A percentile compares a stretch with the other conserved stretches of the same genome.
These are phyloP conservation scores for Anguilla anguilla DNA, from an alignment of 2,797 vertebrate genomes.

Conservation along the genomic window DNA sequence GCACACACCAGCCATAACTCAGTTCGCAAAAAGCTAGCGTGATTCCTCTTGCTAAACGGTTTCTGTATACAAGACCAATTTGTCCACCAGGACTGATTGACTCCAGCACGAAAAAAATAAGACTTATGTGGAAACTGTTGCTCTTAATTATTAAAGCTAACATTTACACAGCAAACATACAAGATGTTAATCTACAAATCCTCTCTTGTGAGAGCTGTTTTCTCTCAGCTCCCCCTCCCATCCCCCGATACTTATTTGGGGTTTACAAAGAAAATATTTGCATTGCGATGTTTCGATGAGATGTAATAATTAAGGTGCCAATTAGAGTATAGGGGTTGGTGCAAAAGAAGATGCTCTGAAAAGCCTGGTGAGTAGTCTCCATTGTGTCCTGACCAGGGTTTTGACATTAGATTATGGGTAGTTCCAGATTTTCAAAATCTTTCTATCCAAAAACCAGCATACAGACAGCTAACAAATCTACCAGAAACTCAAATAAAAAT, in stretches of 20 bases:
- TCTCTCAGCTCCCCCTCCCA: constrained; percentile 54
- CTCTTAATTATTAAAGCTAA: constrained; percentile 66
- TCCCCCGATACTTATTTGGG: constrained; percentile 60
- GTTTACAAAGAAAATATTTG: constrained; percentile 80
- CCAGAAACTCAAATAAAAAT: neutral
- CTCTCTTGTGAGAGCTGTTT: constrained; percentile 69
- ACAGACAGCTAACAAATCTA: neutral
- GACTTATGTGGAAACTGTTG: constrained; percentile 42
- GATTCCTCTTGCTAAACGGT: constrained; percentile 14
- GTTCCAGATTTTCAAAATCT: neutral
- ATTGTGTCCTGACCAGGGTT: neutral
- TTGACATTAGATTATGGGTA: neutral
- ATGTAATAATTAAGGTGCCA: constrained; percentile 74
- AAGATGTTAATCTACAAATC: constrained; percentile 58
- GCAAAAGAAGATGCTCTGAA: neutral
- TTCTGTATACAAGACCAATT: constrained; percentile 42
- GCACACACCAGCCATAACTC: neutral
- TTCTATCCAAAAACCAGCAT: neutral
- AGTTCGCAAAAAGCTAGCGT: constrained; percentile 22
- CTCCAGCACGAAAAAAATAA: constrained; percentile 46
- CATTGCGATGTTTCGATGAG: constrained; percentile 76
- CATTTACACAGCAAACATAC: constrained; percentile 64
- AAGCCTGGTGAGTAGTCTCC: neutral
- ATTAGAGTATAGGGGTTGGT: constrained; percentile 43
- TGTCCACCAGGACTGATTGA: constrained; percentile 56